Base-by-base conservation (phyloP, 2,113 vertebrate species). In the Odontophorus gujanensis region DNA sequence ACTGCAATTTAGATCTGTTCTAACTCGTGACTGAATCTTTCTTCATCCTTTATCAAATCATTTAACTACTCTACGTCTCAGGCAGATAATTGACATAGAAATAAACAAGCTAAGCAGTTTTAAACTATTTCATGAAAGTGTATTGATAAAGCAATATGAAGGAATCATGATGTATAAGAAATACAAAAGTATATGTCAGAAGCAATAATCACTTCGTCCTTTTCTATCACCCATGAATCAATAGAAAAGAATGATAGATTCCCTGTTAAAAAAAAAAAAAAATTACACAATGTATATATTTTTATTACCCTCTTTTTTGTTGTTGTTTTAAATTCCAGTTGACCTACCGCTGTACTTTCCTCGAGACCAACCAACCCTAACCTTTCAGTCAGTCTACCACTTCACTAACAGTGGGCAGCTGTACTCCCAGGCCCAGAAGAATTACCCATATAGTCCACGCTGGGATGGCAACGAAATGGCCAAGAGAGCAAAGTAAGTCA, bases 401-500 rank as follows among this genome's bases (percentile, higher is more conserved):
- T 99, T 99, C 96, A 99, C 99, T 91, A 99, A 97, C 97, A 99
- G 99, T 48, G 99, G 99, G 48, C 99, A 99, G 95, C 98, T 99
- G 51, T 99, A 99, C 94, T 99, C 99, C 48, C 99, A 99, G 97
- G 98, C 99, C 95, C 99, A 99, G 97, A 99, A 99, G 97, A 99
- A 99, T 25, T 99, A 99, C 78, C 99, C 99, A 1, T 99, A 99
- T 95, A 99, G 99, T 96, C 99, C 99, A 6, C 98, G 99, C 94
- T 99, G 99, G 99, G 99, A 99, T 57, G 99, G 99, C 95, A 99
- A 99, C 61, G 99, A 99, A 97, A 99, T 99, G 99, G 99, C 99
- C 92, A 99, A 99, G 97, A 98, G 99, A 98, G 99, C 99, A 91
- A 99, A 99, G 99, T 99, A 98, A 98, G 99, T 97, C 47, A 62